phyloP scores from a whole-genome alignment of 2,113 vertebrate genomes.

The Muscicapa adusta region DNA sequence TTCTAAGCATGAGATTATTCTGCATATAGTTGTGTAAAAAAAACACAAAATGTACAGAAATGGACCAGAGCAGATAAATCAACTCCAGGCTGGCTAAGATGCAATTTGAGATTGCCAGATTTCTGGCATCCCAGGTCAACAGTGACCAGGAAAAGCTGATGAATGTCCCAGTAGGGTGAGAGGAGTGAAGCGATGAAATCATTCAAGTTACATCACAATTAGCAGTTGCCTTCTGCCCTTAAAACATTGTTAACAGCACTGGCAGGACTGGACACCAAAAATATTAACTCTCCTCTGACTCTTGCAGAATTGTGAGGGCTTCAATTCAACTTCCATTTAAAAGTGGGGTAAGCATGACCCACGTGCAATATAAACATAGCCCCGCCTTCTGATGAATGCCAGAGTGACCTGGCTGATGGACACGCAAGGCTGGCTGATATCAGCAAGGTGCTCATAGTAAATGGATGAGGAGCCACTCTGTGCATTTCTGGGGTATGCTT shows the following conservation, averaged over 20 bases:
- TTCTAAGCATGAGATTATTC: neutral
- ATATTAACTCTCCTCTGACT: neutral
- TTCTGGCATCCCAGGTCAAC: constrained; percentile 21
- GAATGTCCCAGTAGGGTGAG: neutral
- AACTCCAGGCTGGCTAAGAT: neutral
- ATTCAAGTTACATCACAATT: constrained; percentile 56
- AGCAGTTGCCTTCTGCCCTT: constrained; percentile 33
- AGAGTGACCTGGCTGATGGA: neutral
- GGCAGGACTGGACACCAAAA: neutral
- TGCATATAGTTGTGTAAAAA: neutral
- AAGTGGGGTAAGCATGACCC: neutral
- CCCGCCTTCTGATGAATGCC: neutral
- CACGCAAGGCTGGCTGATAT: fast-evolving
- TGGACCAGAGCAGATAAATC: neutral
- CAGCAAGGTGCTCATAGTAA: neutral
- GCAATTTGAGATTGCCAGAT: neutral
- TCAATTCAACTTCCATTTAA: neutral
- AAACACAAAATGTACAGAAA: neutral
- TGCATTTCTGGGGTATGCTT: neutral
- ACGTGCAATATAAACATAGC: neutral
- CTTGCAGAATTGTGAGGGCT: neutral
- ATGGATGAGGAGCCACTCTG: neutral
- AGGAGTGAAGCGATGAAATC: constrained; percentile 39
- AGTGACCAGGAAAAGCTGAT: constrained; percentile 9
- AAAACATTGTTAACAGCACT: neutral